Conservation (phyloP, 1,140 invertebrate genomes). For the Xylocopa sonorina region DNA sequence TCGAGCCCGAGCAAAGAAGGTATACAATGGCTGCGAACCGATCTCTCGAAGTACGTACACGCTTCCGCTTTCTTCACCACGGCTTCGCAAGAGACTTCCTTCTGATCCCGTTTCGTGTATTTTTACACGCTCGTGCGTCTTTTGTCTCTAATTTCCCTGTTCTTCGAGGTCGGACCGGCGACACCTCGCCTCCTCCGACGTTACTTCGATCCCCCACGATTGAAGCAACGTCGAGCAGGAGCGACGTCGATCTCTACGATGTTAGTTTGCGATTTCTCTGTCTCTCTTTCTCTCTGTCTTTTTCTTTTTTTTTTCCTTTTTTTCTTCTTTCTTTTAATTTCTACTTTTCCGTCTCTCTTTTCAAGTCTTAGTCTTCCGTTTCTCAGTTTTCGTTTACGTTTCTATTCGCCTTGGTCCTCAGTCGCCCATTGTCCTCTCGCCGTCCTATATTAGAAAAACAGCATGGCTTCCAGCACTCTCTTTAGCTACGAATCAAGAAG, state of each 20-base stretch:
- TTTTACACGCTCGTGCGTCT: conserved; percentile 21
- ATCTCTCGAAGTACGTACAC: conserved; percentile 39
- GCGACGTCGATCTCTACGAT: background rate
- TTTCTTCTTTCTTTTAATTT: background rate
- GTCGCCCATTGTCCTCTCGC: conserved; percentile 59
- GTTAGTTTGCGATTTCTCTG: background rate
- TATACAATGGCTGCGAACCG: background rate
- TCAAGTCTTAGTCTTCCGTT: background rate
- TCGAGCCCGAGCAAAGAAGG: background rate
- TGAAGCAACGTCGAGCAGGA: background rate
- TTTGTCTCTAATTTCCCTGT: background rate
- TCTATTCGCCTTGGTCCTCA: conserved; percentile 55
- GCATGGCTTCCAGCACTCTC: conserved; percentile 76
- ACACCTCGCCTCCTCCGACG: background rate
- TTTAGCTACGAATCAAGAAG: conserved; percentile 73
- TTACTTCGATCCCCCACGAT: background rate
- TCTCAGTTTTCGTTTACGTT: background rate
- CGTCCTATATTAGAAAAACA: conserved; percentile 69
- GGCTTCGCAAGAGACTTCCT: conserved; percentile 36
- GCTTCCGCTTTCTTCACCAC: conserved; percentile 42
- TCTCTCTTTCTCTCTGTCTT: background rate
- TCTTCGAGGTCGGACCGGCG: background rate
- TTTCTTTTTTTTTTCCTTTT: background rate
- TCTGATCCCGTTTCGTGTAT: background rate
- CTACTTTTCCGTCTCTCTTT: background rate